Evolutionary conservation across 2,797 vertebrate genomes (phyloP).

Genomic region (Bufotes viridis): DNA sequence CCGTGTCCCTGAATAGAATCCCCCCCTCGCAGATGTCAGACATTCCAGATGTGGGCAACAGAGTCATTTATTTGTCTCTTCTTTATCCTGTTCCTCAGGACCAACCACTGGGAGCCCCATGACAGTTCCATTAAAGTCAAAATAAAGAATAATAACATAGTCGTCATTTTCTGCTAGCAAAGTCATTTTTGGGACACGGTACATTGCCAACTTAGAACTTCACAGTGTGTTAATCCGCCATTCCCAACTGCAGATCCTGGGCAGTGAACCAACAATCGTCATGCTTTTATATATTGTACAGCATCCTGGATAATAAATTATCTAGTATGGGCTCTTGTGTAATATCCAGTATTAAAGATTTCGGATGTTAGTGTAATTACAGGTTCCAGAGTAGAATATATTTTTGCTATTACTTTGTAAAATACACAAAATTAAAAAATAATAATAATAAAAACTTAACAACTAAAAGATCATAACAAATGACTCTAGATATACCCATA

Average conservation of each 20-base stretch:
- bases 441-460: too few species aligned
- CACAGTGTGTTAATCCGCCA: conserved; percentile 49
- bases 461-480: neutral
- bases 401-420: neutral
- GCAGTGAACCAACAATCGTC: conserved; percentile 44
- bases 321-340: conserved; percentile 21
- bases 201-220: conserved; percentile 57
- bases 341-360: conserved; percentile 28
- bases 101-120: conserved; percentile 62
- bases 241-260: conserved; percentile 52
- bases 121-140: conserved; percentile 36
- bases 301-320: conserved; percentile 51
- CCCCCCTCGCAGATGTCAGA: neutral
- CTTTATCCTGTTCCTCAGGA: conserved; percentile 3
- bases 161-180: conserved; percentile 40
- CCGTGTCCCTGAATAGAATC: neutral
- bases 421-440: neutral
- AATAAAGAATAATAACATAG: conserved; percentile 48
- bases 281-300: conserved; percentile 48
- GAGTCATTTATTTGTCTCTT: conserved; percentile 15
- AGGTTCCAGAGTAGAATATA: neutral
- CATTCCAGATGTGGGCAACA: conserved; percentile 8
- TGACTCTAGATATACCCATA: neutral
- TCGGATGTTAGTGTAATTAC: conserved; percentile 21
- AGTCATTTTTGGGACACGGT: conserved; percentile 49